Conservation (phyloP, 1,140 invertebrate genomes). For the Acromyrmex charruanus region DNA sequence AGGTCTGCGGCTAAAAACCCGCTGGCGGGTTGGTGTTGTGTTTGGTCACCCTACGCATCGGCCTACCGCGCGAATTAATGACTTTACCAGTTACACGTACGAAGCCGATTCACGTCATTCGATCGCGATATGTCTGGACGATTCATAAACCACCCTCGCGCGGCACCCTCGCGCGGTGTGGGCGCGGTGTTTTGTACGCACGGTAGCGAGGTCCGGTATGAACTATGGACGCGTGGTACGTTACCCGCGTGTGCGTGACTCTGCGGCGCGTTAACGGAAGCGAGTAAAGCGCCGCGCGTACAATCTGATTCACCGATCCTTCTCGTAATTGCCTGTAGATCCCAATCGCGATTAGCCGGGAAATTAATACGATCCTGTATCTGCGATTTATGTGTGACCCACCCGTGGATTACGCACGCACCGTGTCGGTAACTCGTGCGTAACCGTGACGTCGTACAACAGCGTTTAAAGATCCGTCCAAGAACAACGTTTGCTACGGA, state of each 20-base stretch:
- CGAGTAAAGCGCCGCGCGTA: constrained; percentile 78
- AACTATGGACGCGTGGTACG: background rate
- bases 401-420: constrained; percentile 72
- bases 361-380: constrained; percentile 83
- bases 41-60: constrained; percentile 33
- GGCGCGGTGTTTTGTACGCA: constrained; percentile 56
- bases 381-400: constrained; percentile 81
- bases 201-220: background rate
- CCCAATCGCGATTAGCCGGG: constrained; percentile 83
- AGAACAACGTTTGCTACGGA: constrained; percentile 17
- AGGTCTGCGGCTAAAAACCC: background rate
- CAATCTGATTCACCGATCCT: constrained; percentile 82
- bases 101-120: constrained; percentile 65
- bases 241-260: constrained; percentile 77
- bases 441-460: constrained; percentile 25
- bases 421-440: constrained; percentile 58
- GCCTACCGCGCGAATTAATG: constrained; percentile 50
- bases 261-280: constrained; percentile 82
- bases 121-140: constrained; percentile 69
- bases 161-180: background rate
- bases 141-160: constrained; percentile 69
- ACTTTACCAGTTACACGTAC: background rate
- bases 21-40: constrained; percentile 2
- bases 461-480: constrained; percentile 54
- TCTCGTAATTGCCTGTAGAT: constrained; percentile 85